Evolutionary conservation across 2,797 vertebrate genomes (phyloP), one percentile per base, ranked within the genome.

Genomic region (Hydrocynus forskahlii): DNA sequence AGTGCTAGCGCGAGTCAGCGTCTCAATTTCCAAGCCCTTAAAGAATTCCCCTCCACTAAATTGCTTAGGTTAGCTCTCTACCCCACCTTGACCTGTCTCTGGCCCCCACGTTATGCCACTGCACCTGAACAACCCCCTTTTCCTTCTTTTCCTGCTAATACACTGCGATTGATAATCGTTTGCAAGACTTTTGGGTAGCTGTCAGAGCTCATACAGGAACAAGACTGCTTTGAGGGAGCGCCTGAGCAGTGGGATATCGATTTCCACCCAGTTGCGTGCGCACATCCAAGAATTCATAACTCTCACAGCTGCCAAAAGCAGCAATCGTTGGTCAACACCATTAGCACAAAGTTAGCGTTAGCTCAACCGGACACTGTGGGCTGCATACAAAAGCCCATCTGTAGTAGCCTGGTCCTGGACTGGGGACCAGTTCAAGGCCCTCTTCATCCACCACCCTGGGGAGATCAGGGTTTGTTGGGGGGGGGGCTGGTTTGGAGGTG

Each of bases 361-460:
- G 80, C 91, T 88, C 86, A 77, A 75, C 84, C 86, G 78, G 83
- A 87, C 78, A 89, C 88, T 82, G 89, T 85, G 82, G 76, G 71
- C 85, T 76, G 81, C 88, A 71, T 81, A 89, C 88, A 82, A 84
- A 85, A 80, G 83, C 86, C 90, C 88, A 89, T 87, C 85, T 87
- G 83, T 78, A 85, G 74, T 77, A 83, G 83, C 78, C 83, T 84
- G 80, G 87, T 87, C 85, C 50, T 84, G 86, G 81, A 83, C 73
- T 35, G 75, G 68, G 68, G 62, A 72, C 52, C 76, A 78, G 69
- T 79, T 71, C 75, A 79, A 89, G 81, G 87, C 87, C 89, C 85
- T 88, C 84, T 90, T 87, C 90, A 87, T 85, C 86, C 52, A 38
- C 81, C 85, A 89, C 90, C 91, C 88, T 83, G 88, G 92, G 92